phyloP scores from a whole-genome alignment of 1,140 invertebrate genomes.

The Oscheius sp. region DNA sequence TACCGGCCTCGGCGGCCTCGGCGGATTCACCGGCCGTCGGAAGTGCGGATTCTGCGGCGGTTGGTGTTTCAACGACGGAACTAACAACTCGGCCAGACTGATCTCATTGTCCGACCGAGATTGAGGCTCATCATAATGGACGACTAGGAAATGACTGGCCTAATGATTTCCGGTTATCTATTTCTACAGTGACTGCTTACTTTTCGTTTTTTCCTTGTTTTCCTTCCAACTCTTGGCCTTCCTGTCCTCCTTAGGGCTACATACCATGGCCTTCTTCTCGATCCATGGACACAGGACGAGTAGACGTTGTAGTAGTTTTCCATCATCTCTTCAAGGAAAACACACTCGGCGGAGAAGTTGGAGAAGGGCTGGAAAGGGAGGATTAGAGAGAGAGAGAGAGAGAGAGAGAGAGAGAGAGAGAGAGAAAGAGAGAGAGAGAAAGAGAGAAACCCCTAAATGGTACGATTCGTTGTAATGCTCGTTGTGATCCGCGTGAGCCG shows the following conservation, averaged over 20 bases:
- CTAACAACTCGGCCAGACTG: not conserved
- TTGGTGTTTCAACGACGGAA: not conserved
- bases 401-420: not conserved
- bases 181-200: not conserved
- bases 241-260: slow-evolving; percentile 74
- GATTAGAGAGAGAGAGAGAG: too few species aligned
- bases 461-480: not conserved
- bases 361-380: slow-evolving; percentile 27
- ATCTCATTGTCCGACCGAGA: not conserved
- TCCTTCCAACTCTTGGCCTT: slow-evolving; percentile 67
- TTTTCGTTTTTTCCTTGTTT: slow-evolving; percentile 36
- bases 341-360: slow-evolving; percentile 70
- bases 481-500: not conserved
- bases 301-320: slow-evolving; percentile 81
- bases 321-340: slow-evolving; percentile 80
- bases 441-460: not conserved
- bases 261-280: slow-evolving; percentile 70
- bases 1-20: not conserved
- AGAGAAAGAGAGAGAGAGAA: not conserved
- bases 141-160: slow-evolving; percentile 35
- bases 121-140: slow-evolving; percentile 21
- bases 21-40: not conserved
- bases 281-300: slow-evolving; percentile 74
- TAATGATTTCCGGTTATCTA: slow-evolving; percentile 6
- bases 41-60: not conserved